phyloP scores from a whole-genome alignment of 2,797 vertebrate genomes.

The Chelmon rostratus region DNA sequence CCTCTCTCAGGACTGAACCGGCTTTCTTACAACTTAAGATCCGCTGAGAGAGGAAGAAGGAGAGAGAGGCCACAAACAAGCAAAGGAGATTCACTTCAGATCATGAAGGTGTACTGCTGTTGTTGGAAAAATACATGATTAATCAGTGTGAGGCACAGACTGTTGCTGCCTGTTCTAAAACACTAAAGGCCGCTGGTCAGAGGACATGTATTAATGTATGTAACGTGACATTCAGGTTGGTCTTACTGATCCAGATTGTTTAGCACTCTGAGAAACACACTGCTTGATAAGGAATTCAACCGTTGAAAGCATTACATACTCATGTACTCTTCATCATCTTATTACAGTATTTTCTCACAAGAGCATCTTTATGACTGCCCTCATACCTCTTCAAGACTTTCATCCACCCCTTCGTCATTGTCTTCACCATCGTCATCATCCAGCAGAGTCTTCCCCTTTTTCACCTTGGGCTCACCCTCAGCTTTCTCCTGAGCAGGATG shows the following conservation, averaged over 20 bases:
- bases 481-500: slow-evolving; percentile 83
- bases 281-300: not conserved
- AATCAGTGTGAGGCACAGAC: not conserved
- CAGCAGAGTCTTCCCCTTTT: slow-evolving; percentile 88
- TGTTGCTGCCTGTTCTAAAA: not conserved
- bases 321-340: not conserved
- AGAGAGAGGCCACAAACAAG: not conserved
- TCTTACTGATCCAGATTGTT: not conserved
- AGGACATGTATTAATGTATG: not conserved
- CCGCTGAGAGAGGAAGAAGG: slow-evolving; percentile 78
- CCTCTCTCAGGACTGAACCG: slow-evolving; percentile 93
- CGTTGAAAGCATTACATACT: not conserved
- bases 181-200: not conserved
- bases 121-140: not conserved
- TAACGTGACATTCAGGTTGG: too few relatives aligned
- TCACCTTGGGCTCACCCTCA: slow-evolving; percentile 88
- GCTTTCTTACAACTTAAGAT: slow-evolving; percentile 90
- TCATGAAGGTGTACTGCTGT: not conserved
- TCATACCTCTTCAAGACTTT: slow-evolving; percentile 84
- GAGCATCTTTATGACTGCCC: not conserved
- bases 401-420: slow-evolving; percentile 77
- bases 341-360: not conserved
- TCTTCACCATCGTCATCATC: slow-evolving; percentile 62
- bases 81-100: not conserved
- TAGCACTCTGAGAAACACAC: not conserved